Evolutionary conservation across 2,888 invertebrate genomes (phyloP).

Genomic region (Heteromyza rotundicornis): DNA sequence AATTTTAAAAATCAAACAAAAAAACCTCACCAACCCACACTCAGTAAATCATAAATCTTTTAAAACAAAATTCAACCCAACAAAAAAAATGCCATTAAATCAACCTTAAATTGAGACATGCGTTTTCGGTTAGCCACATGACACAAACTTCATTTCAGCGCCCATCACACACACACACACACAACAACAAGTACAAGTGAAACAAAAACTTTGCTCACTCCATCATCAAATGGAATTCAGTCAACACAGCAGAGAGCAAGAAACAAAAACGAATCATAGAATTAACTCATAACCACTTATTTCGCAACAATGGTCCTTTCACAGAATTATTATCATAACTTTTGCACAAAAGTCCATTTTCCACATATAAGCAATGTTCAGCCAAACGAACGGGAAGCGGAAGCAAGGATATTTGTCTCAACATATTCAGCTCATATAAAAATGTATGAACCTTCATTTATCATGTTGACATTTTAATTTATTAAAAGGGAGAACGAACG

Average conservation of each 20-base stretch:
- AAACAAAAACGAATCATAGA: background rate
- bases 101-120: no score
- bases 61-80: background rate
- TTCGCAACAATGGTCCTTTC: conserved; percentile 1
- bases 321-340: conserved; percentile 1
- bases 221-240: background rate
- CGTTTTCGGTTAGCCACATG: no score
- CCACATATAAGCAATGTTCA: background rate
- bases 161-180: background rate
- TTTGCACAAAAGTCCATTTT: background rate
- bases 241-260: background rate
- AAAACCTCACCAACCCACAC: no score
- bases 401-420: background rate
- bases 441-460: conserved; percentile 51
- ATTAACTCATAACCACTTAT: conserved; percentile 3
- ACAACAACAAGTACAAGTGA: background rate
- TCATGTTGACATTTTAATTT: conserved; percentile 62
- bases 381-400: no score
- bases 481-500: conserved; percentile 46
- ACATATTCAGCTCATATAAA: background rate
- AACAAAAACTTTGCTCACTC: background rate
- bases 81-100: no score
- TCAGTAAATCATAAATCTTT: no score
- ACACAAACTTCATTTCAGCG: no score
- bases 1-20: no score